phyloP scores from a whole-genome alignment of 1,140 invertebrate genomes.

The Drosophila bocqueti region DNA sequence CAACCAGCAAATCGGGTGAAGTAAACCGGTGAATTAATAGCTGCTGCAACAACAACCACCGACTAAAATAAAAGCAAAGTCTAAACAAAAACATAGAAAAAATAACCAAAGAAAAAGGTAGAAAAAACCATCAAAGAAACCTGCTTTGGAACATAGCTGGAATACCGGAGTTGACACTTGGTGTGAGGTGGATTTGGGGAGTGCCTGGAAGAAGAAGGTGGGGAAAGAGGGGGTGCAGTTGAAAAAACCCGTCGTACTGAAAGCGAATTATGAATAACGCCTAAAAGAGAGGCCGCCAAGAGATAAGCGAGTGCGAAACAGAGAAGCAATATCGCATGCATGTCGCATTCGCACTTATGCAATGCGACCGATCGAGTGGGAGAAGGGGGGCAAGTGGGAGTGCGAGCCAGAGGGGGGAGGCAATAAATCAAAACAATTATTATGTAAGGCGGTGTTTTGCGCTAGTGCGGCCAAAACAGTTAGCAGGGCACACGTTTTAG shows the following conservation, averaged over 20 bases:
- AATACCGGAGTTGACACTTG: conserved; percentile 66
- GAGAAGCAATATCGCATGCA: conserved; percentile 69
- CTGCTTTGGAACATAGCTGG: conserved; percentile 73
- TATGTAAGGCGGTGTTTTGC: conserved; percentile 68
- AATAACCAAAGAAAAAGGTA: conserved; percentile 12
- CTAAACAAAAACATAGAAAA: conserved; percentile 53
- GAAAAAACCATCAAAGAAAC: conserved; percentile 65
- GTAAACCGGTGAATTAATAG: conserved; percentile 76
- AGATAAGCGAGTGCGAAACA: conserved; percentile 33
- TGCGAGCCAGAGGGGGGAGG: conserved; percentile 17
- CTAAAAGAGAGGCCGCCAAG: conserved; percentile 23
- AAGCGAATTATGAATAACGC: conserved; percentile 63
- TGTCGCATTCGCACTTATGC: conserved; percentile 79
- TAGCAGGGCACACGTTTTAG: conserved; percentile 63
- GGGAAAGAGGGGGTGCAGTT: conserved; percentile 17
- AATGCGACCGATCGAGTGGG: conserved; percentile 23
- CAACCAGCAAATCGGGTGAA: conserved; percentile 70
- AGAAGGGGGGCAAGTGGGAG: background rate
- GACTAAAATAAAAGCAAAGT: conserved; percentile 51
- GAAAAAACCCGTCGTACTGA: conserved; percentile 50
- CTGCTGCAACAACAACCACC: conserved; percentile 24
- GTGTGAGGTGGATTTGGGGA: conserved; percentile 27
- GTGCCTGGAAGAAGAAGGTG: conserved; percentile 1
- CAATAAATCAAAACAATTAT: conserved; percentile 79
- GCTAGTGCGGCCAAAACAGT: conserved; percentile 53